Evolutionary conservation across 2,888 invertebrate species (phyloP).

Genomic region (Epinotia bilunana): DNA sequence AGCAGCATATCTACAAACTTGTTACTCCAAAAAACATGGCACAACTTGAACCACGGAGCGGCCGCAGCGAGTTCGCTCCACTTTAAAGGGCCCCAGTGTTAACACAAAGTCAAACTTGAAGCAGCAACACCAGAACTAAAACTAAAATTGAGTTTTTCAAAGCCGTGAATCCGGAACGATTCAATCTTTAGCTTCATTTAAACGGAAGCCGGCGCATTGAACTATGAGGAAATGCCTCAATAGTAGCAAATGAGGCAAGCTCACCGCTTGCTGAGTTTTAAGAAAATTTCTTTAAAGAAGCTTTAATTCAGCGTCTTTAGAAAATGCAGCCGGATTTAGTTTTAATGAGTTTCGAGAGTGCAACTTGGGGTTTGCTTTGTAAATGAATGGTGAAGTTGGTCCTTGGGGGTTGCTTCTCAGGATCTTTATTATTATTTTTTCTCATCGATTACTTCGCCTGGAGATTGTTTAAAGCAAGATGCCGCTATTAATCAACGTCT

Average conservation of each 20-base stretch:
- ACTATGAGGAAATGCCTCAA: constrained; percentile 72
- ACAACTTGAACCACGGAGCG: constrained; percentile 21
- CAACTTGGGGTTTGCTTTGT: constrained; percentile 79
- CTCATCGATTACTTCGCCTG: constrained; percentile 39
- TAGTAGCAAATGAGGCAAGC: constrained; percentile 81
- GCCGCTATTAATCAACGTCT: constrained; percentile 23
- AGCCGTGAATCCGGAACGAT: constrained; percentile 60
- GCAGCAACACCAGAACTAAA: constrained; percentile 23
- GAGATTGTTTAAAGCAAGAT: constrained; percentile 22
- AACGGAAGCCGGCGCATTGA: constrained; percentile 67
- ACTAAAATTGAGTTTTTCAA: constrained; percentile 56
- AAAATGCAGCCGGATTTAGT: constrained; percentile 82
- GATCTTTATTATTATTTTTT: constrained; percentile 55
- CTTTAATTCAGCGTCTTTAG: constrained; percentile 81
- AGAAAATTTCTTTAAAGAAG: constrained; percentile 77
- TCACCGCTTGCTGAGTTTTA: constrained; percentile 73
- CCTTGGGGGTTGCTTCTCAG: constrained; percentile 53
- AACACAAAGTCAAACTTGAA: constrained; percentile 24
- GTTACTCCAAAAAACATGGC: constrained; percentile 40
- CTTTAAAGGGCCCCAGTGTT: constrained; percentile 9
- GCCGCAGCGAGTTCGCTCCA: constrained; percentile 13
- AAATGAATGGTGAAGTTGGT: constrained; percentile 71
- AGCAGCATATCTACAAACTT: constrained; percentile 37
- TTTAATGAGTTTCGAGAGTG: constrained; percentile 82
- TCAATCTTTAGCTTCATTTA: constrained; percentile 69